Percentiles rank a stretch among this genome's conserved stretches.
These are phyloP conservation scores for Lithobates pipiens DNA, from an alignment of 2,797 vertebrate genomes.

Conservation along the genomic window DNA sequence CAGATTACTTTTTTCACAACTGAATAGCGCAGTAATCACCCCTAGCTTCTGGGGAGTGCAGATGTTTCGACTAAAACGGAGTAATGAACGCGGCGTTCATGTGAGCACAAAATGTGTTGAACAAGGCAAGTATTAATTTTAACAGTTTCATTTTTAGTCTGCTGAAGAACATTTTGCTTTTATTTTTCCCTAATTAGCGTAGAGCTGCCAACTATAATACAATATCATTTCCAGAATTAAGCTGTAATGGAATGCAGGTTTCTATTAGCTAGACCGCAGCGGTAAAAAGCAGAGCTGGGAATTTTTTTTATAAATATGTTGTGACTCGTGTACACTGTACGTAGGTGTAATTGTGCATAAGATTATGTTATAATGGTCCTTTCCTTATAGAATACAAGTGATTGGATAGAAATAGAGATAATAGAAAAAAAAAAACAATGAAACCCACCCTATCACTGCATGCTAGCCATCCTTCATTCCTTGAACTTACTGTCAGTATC, in stretches of 20 bases:
- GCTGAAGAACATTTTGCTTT: conserved; percentile 58
- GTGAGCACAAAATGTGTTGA: conserved; percentile 62
- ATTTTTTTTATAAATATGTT: conserved; percentile 10
- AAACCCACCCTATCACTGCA: too few species aligned
- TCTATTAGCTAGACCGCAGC: conserved; percentile 45
- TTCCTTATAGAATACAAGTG: neutral
- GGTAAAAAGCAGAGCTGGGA: conserved; percentile 23
- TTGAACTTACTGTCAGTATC: too few species aligned
- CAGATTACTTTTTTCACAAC: conserved; percentile 53
- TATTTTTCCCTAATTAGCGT: conserved; percentile 61
- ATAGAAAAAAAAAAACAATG: too few species aligned
- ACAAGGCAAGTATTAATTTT: conserved; percentile 63
- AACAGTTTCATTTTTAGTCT: conserved; percentile 61
- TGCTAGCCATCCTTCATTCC: too few species aligned
- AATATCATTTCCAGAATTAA: conserved; percentile 59
- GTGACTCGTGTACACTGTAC: neutral
- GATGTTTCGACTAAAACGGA: conserved; percentile 61
- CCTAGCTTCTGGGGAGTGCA: conserved; percentile 56
- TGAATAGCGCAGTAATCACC: conserved; percentile 60
- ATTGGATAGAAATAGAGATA: too few species aligned
- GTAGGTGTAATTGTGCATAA: conserved; percentile 12
- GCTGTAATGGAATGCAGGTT: conserved; percentile 56
- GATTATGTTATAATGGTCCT: neutral
- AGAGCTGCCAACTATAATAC: conserved; percentile 60
- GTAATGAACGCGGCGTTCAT: conserved; percentile 58